Percentiles rank a stretch among this genome's conserved stretches.
phyloP scores from a whole-genome alignment of 2,113 vertebrate genomes.

The Oreochromis niloticus region DNA sequence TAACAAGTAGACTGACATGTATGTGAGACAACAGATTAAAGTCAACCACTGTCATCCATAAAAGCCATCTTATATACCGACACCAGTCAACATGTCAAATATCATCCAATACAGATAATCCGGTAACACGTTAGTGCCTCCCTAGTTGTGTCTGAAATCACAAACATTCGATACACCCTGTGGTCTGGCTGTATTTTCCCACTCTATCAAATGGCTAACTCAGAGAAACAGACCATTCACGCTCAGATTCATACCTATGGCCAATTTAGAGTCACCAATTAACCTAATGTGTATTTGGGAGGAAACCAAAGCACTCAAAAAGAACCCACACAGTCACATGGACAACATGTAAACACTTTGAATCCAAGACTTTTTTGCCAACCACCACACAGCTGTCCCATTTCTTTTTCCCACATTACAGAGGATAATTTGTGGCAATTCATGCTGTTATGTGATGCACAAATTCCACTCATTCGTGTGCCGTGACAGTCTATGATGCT shows the following conservation, averaged over 20 bases:
- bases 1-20: background rate
- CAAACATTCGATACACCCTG: fast-evolving
- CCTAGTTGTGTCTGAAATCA: background rate
- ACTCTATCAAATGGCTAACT: background rate
- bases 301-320: background rate
- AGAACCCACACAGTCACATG: background rate
- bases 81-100: background rate
- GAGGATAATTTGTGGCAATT: fast-evolving
- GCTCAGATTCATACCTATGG: background rate
- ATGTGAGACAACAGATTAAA: background rate
- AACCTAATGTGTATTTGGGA: background rate
- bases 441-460: background rate
- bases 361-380: background rate
- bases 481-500: background rate
- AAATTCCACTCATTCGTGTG: background rate
- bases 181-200: background rate
- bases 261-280: background rate
- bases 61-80: background rate
- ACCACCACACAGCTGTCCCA: background rate
- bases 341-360: background rate
- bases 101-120: background rate
- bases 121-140: background rate
- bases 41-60: background rate
- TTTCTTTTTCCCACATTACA: background rate
- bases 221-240: background rate